These are phyloP conservation scores for Pristiophorus japonicus DNA, from an alignment of 2,113 vertebrate species.

Conservation along the genomic window DNA sequence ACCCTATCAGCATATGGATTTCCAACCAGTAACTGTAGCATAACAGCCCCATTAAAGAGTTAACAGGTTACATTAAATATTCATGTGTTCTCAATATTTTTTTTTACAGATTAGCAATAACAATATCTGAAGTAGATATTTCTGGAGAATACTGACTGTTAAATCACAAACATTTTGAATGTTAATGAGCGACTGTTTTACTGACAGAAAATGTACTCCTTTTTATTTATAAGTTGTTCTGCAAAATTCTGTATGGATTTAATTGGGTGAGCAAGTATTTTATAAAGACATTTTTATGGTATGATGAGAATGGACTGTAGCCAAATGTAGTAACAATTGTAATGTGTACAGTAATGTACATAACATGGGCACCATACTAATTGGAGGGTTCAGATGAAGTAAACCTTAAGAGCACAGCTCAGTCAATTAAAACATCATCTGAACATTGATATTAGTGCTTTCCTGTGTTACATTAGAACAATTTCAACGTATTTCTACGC, in stretches of 20 bases:
- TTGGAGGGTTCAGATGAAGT: constrained; percentile 30
- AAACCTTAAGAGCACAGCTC: not conserved
- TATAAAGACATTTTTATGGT: constrained; percentile 27
- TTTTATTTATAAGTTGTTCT: not conserved
- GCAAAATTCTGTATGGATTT: not conserved
- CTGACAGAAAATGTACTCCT: not conserved
- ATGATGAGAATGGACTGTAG: constrained; percentile 15
- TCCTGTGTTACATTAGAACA: not conserved
- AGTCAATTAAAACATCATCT: constrained; percentile 22
- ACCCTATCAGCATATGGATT: no score
- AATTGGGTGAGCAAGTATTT: not conserved
- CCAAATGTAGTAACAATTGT: constrained; percentile 10
- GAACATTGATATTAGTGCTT: not conserved
- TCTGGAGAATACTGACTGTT: not conserved
- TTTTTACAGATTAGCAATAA: not conserved
- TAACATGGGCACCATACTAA: not conserved
- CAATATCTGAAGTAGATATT: not conserved
- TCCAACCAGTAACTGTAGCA: not conserved
- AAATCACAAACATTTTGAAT: not conserved
- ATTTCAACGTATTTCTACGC: not conserved
- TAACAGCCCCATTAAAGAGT: not conserved
- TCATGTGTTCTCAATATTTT: no score
- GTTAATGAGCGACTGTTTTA: not conserved
- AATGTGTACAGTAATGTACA: not conserved
- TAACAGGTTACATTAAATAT: not conserved